A percentile compares a stretch with the other conserved stretches of the same genome.
These are phyloP conservation scores for Hormiphora californensis DNA, from an alignment of 37 sponge, comb jelly and placozoan species.

Conservation along the genomic window DNA sequence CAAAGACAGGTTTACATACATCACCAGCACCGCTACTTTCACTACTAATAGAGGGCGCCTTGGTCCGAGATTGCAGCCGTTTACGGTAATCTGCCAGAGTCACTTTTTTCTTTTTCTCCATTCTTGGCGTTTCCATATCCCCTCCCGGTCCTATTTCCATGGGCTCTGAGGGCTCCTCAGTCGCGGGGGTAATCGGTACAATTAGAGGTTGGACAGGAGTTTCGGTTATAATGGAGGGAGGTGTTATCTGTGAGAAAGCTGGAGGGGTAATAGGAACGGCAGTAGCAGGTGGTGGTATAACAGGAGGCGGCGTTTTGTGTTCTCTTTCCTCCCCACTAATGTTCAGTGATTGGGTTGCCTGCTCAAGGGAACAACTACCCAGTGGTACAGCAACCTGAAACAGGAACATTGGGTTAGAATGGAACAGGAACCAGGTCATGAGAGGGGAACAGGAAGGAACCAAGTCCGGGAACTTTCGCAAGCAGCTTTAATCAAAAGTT, in stretches of 20 bases:
- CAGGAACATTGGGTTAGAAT: no score
- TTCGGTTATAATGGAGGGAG: no score
- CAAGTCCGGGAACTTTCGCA: no score
- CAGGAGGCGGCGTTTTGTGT: not conserved
- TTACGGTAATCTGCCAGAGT: conserved; percentile 43
- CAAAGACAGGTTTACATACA: conserved; percentile 38
- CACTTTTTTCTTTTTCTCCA: conserved; percentile 34
- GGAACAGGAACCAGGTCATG: no score
- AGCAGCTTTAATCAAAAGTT: no score
- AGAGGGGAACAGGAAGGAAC: no score
- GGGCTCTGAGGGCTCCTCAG: not conserved
- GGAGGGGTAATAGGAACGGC: not conserved
- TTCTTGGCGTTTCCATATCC: no score
- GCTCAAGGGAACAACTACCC: not conserved
- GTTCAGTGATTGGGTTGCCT: conserved; percentile 1
- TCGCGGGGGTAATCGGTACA: not conserved
- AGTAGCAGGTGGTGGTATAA: not conserved
- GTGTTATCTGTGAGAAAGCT: no score
- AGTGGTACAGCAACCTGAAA: not conserved
- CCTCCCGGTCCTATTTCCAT: no score
- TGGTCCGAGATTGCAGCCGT: conserved; percentile 27
- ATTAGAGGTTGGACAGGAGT: not conserved
- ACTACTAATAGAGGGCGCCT: not conserved
- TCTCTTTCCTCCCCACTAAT: not conserved
- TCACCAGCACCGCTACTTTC: no score